Percentiles rank a stretch among this genome's conserved stretches.
These are phyloP conservation scores for Crematogaster levior DNA, from an alignment of 2,888 invertebrate genomes.

Conservation along the genomic window DNA sequence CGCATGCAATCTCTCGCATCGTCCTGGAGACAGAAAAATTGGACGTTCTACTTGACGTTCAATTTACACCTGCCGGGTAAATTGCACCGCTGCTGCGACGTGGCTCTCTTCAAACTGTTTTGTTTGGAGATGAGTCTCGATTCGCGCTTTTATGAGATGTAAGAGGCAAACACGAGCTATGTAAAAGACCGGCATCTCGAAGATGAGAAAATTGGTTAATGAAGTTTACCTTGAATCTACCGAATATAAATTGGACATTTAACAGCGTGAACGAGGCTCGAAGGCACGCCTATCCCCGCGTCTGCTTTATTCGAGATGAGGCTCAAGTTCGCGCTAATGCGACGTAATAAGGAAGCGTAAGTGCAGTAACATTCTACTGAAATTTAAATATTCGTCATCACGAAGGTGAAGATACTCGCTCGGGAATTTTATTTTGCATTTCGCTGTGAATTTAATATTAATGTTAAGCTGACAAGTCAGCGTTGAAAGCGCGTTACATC, in stretches of 20 bases:
- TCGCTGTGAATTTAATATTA: constrained; percentile 34
- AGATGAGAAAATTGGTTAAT: constrained; percentile 38
- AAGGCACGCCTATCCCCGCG: constrained; percentile 5
- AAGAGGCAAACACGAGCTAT: constrained; percentile 28
- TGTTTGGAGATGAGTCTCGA: constrained; percentile 21
- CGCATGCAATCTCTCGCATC: constrained; percentile 3
- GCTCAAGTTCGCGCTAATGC: constrained; percentile 31
- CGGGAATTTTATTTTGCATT: constrained; percentile 30
- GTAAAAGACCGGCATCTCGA: constrained; percentile 10
- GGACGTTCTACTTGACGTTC: constrained; percentile 37
- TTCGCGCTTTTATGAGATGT: constrained; percentile 21
- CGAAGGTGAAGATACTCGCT: neutral
- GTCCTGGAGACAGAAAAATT: constrained; percentile 21
- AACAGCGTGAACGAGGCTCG: constrained; percentile 17
- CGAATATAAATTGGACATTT: constrained; percentile 47
- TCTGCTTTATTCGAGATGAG: constrained; percentile 12
- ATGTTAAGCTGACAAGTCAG: constrained; percentile 8
- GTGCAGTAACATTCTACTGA: constrained; percentile 27
- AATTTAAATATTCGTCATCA: constrained; percentile 32
- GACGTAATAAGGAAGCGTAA: constrained; percentile 38
- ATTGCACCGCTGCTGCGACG: constrained; percentile 31
- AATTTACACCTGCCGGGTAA: constrained; percentile 36
- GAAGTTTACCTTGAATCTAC: constrained; percentile 35
- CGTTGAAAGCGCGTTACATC: neutral
- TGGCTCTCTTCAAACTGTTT: constrained; percentile 5